These are phyloP conservation scores for Columba guinea DNA, from an alignment of 2,797 vertebrate genomes.

Conservation along the genomic window DNA sequence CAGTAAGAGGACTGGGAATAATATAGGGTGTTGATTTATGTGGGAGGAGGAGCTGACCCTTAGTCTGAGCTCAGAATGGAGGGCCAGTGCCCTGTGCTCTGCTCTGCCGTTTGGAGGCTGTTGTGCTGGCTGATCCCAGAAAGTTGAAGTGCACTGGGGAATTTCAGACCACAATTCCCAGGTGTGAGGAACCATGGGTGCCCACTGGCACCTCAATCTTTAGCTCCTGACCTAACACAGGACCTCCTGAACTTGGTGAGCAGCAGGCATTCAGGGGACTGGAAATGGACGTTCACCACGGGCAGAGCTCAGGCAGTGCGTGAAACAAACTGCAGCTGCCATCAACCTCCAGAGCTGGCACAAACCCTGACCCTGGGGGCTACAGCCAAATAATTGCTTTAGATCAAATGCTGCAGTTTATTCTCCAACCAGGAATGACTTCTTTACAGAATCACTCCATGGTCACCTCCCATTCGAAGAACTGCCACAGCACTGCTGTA, in stretches of 20 bases:
- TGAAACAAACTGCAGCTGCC: not conserved
- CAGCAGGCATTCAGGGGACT: not conserved
- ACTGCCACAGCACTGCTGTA: not conserved
- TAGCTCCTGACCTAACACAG: fast-evolving
- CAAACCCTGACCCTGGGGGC: not conserved
- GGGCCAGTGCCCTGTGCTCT: not conserved
- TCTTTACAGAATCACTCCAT: not conserved
- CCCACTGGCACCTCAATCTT: not conserved
- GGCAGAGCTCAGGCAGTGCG: not conserved
- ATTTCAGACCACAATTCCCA: not conserved
- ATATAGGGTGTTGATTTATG: not conserved
- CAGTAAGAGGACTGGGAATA: not conserved
- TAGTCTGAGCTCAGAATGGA: not conserved
- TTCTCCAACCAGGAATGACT: not conserved
- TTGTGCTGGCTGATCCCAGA: not conserved
- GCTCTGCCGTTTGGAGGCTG: not conserved
- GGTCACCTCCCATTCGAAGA: not conserved
- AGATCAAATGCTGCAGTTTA: not conserved
- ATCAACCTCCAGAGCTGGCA: not conserved
- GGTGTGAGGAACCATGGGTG: fast-evolving
- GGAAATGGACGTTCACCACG: fast-evolving
- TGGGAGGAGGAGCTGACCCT: not conserved
- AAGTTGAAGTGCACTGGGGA: not conserved
- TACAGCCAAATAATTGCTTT: not conserved
- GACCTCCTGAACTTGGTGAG: not conserved